phyloP scores from a whole-genome alignment of 2,888 invertebrate species.

The Galerucella pusilla region DNA sequence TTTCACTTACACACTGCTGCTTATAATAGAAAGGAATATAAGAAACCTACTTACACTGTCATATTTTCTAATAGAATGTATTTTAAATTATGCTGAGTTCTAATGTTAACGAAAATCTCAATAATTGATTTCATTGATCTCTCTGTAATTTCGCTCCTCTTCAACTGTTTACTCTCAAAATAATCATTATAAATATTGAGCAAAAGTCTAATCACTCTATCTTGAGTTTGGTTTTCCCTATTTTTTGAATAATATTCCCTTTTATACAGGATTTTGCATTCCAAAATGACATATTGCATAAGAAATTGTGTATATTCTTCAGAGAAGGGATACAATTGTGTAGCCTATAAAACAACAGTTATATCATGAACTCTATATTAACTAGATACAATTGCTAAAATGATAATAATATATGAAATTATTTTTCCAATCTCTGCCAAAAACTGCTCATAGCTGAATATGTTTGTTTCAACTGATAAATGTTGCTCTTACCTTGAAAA shows the following conservation, averaged over 20 bases:
- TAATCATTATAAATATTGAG: constrained; percentile 41
- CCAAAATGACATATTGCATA: constrained; percentile 53
- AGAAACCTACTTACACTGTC: constrained; percentile 43
- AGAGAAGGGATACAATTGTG: constrained; percentile 46
- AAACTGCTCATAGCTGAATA: too few relatives aligned
- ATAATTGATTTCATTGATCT: constrained; percentile 44
- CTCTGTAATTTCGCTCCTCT: constrained; percentile 36
- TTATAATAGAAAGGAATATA: constrained; percentile 12
- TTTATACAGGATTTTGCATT: constrained; percentile 51
- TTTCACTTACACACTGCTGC: background rate
- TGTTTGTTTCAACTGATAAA: too few relatives aligned
- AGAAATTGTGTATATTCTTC: constrained; percentile 48
- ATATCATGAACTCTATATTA: too few relatives aligned
- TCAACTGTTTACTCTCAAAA: constrained; percentile 37
- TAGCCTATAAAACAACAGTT: constrained; percentile 42
- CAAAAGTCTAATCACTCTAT: constrained; percentile 43
- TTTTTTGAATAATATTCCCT: constrained; percentile 26
- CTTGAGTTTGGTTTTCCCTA: constrained; percentile 38
- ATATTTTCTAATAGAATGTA: constrained; percentile 45
- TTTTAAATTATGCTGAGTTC: constrained; percentile 38
- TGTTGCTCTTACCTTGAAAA: constrained; percentile 45
- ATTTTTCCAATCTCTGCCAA: too few relatives aligned
- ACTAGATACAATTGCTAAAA: too few relatives aligned
- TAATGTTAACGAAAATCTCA: constrained; percentile 42
- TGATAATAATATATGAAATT: too few relatives aligned